Evolutionary conservation across 2,888 invertebrate species (phyloP).

Genomic region (Mamestra brassicae): DNA sequence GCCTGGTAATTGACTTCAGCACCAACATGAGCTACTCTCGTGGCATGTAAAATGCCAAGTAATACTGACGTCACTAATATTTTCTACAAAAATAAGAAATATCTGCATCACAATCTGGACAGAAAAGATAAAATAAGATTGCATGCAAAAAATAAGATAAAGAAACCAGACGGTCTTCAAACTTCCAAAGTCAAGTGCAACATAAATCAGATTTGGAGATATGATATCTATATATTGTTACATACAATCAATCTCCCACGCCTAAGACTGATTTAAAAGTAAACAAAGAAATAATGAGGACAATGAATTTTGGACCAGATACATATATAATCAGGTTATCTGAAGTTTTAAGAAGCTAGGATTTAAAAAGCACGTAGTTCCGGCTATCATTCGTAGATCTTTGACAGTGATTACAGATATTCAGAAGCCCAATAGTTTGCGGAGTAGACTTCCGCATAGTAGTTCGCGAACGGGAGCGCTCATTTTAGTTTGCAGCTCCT

Average conservation of each 20-base stretch:
- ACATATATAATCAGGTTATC: background rate
- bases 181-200: constrained; percentile 39
- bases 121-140: background rate
- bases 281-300: constrained; percentile 17
- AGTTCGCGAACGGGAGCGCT: too few relatives aligned
- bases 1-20: too few relatives aligned
- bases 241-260: constrained; percentile 20
- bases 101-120: background rate
- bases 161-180: constrained; percentile 2
- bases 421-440: too few relatives aligned
- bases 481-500: too few relatives aligned
- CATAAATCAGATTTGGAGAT: constrained; percentile 41
- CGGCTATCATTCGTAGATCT: background rate
- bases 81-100: background rate
- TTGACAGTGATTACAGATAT: too few relatives aligned
- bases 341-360: background rate
- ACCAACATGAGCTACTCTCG: too few relatives aligned
- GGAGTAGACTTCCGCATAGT: too few relatives aligned
- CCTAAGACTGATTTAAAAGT: background rate
- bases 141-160: constrained; percentile 20
- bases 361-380: background rate
- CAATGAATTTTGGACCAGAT: constrained; percentile 14
- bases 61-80: background rate
- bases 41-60: background rate
- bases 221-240: constrained; percentile 27